These are phyloP conservation scores for Leucoma salicis DNA, from an alignment of 2,888 invertebrate species.

Conservation along the genomic window DNA sequence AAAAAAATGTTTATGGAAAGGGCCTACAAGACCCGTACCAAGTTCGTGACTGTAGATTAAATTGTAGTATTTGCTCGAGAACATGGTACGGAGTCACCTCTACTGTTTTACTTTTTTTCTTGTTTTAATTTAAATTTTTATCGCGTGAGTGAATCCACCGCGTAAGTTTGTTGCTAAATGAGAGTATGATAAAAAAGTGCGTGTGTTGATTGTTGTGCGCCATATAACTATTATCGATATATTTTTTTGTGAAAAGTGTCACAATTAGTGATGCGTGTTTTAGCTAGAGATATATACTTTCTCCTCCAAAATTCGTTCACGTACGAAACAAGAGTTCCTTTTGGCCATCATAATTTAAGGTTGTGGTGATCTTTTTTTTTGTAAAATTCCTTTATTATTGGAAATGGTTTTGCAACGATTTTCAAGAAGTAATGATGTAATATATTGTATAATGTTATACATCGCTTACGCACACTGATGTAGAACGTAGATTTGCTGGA, in stretches of 20 bases:
- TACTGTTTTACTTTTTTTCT: constrained; percentile 49
- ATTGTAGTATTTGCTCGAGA: constrained; percentile 32
- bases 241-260: constrained; percentile 43
- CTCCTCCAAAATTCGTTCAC: constrained; percentile 36
- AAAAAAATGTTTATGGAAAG: constrained; percentile 51
- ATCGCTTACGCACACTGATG: constrained; percentile 46
- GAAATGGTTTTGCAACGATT: constrained; percentile 33
- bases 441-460: constrained; percentile 23
- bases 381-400: constrained; percentile 25
- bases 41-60: constrained; percentile 43
- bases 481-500: constrained; percentile 40
- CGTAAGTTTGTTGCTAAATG: constrained; percentile 52
- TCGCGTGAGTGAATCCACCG: constrained; percentile 54
- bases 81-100: constrained; percentile 47
- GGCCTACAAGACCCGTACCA: constrained; percentile 59
- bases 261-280: constrained; percentile 41
- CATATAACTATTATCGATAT: constrained; percentile 56
- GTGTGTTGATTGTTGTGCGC: constrained; percentile 77
- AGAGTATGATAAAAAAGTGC: constrained; percentile 62
- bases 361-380: constrained; percentile 34
- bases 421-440: constrained; percentile 23
- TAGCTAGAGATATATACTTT: constrained; percentile 33
- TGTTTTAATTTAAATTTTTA: constrained; percentile 73
- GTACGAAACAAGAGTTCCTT: constrained; percentile 36
- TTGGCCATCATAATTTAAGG: constrained; percentile 31